Conservation (phyloP, 2,113 vertebrate genomes). For the Sturnus vulgaris region DNA sequence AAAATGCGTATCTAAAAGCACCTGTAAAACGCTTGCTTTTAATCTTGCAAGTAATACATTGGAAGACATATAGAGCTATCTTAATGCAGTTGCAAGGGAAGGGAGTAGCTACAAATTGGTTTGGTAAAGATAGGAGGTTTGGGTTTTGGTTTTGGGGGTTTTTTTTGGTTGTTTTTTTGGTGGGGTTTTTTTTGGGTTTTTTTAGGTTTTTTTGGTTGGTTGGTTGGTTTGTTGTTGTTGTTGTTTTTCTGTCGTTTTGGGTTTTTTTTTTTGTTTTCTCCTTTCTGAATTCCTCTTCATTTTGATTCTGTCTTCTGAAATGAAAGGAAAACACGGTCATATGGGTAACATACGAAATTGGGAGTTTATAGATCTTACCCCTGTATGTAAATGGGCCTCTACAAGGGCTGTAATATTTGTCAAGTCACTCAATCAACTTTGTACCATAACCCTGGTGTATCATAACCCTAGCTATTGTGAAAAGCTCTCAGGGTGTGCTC, state of each 20-base stretch:
- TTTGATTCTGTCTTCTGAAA: neutral
- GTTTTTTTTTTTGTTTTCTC: neutral
- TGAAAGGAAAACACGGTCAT: neutral
- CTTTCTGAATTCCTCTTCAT: neutral
- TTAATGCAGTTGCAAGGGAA: neutral
- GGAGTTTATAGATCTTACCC: neutral
- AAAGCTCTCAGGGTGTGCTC: neutral
- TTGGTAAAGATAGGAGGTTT: neutral
- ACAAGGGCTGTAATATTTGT: neutral
- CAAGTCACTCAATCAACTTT: neutral
- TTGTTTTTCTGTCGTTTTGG: neutral
- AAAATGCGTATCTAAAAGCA: neutral
- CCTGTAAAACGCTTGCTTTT: neutral
- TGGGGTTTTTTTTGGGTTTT: no score
- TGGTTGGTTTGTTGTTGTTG: no score
- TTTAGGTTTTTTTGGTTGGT: no score
- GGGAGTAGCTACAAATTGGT: neutral
- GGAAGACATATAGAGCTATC: neutral
- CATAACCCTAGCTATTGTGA: neutral
- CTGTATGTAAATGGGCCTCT: neutral
- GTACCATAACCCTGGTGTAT: neutral
- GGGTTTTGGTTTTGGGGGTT: no score
- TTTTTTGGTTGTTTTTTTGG: no score
- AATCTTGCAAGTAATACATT: neutral
- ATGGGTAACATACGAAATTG: neutral